These are phyloP conservation scores for Lycia hirtaria DNA, from an alignment of 2,888 invertebrate genomes.

Conservation along the genomic window DNA sequence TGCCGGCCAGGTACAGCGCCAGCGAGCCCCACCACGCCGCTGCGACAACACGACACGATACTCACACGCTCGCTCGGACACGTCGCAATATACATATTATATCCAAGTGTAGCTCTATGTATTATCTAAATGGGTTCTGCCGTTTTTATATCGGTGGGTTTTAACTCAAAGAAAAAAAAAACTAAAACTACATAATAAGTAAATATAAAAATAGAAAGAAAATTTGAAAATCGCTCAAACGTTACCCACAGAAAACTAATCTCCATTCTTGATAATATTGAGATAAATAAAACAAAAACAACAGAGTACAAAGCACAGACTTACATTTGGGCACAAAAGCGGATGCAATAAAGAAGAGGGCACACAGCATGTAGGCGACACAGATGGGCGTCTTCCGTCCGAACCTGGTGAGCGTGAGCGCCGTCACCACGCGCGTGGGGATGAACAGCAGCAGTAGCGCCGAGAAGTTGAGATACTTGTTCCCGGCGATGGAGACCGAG, in stretches of 20 bases:
- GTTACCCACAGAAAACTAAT: no score
- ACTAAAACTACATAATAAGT: no score
- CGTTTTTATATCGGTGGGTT: no score
- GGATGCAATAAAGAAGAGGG: constrained; percentile 82
- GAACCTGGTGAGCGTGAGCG: constrained; percentile 86
- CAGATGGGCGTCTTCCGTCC: constrained; percentile 83
- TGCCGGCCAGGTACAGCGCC: constrained; percentile 86
- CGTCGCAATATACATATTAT: no score
- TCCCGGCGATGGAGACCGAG: constrained; percentile 89
- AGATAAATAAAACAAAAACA: no score
- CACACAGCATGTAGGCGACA: constrained; percentile 74
- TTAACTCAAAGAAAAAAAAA: no score
- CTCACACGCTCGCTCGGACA: no score
- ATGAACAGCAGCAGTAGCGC: constrained; percentile 87
- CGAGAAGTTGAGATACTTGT: constrained; percentile 91
- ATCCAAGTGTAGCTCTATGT: no score
- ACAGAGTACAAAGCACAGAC: constrained; percentile 38
- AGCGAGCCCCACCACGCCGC: constrained; percentile 75
- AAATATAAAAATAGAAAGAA: no score
- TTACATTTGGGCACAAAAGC: constrained; percentile 83
- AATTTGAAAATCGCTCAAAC: no score
- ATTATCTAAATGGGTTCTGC: no score
- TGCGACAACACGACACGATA: constrained; percentile 40
- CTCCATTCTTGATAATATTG: no score
- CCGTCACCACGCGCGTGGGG: constrained; percentile 82